Base-by-base conservation (phyloP, 1,140 invertebrate genomes). In the Drosophila fuyamai region DNA sequence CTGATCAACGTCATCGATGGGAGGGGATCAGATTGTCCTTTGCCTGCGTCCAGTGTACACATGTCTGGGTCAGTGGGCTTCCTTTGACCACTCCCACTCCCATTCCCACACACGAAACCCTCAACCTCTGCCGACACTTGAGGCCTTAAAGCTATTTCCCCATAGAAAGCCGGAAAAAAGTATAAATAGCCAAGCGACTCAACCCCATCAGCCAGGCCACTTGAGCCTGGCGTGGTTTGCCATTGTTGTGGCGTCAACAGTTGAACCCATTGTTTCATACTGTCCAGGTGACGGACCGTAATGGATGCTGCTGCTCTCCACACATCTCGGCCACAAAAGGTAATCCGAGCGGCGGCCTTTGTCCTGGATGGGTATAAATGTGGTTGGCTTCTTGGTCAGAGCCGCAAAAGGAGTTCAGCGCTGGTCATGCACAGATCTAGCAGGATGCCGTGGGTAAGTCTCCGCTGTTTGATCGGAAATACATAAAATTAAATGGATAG, bases 11-110 rank as follows among this genome's bases (percentile, higher is more conserved):
- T 43, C 23, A 6, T 16, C 8, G 23, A 0, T 18, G 10, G 47
- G 6, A 14, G 36, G 18, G 53, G 61, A 40, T 47, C 40, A 44
- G 53, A 48, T 40, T 60, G 56, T 65, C 67, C 51, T 70, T 41
- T 70, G 66, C 51, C 67, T 47, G 44, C 18, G 51, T 38, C 4
- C 32, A 44, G 16, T 47, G 46, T 16, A 71, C 62, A 82, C 71
- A 73, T 88, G 83, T 88, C 80, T 88, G 83, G 83, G 83, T 88
- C 83, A 88, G 71, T 88, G 67, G 80, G 84, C 78, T 68, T 77
- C 73, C 65, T 70, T 81, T 60, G 51, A 41, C 43, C 51, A 38
- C 44, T 62, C 38, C 46, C 41, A 44, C 36, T 29, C 40, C 62
- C 29, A 32, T 8, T 32, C 0, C 29, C 29, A 32, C 29, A 32